Evolutionary conservation across 2,113 vertebrate species (phyloP), one percentile per base, ranked within the genome.

Genomic region (Grallaria varia): DNA sequence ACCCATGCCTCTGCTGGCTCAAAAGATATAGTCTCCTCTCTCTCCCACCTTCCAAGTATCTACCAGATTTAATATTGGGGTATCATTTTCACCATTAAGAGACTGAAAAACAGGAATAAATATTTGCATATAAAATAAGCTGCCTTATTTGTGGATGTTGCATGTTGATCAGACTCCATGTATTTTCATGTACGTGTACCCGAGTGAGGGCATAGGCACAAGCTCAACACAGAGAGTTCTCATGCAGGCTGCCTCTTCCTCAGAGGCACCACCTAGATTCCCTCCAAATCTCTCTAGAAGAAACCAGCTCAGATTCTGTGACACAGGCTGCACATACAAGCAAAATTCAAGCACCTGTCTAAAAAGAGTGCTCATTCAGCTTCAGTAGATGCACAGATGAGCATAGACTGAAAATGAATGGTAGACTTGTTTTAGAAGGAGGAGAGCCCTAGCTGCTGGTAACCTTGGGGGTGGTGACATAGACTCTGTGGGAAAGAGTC

Each of bases 381-480:
- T 14, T 12, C 5, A 14, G 30, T 3, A 19, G 25, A 12, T 31
- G 14, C 0, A 1, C 42, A 15, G 12, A 71, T 30, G 24, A 75
- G 2, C 13, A 10, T 1, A 3, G 19, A 27, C 8, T 21, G 66
- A 60, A 89, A 75, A 24, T 27, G 9, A 58, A 12, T 17, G 2
- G 25, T 37, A 49, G 39, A 31, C 7, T 56, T 50, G 6, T n/a
- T 67, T 47, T 22, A 56, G 71, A 53, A 55, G 27, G 33, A 66
- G 28, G 40, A 55, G 14, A 75, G 20, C 15, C 49, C 40, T 59
- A 37, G 14, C 17, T 86, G 27, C 21, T 78, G 72, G 31, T 20
- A 50, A 27, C 9, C 10, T 40, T 44, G 44, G 31, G 25, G 6
- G 5, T n/a, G 14, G 10, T 33, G 25, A 30, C 44, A 39, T 7